Base-by-base conservation (phyloP, 2,113 vertebrate genomes). In the Cebus imitator region DNA sequence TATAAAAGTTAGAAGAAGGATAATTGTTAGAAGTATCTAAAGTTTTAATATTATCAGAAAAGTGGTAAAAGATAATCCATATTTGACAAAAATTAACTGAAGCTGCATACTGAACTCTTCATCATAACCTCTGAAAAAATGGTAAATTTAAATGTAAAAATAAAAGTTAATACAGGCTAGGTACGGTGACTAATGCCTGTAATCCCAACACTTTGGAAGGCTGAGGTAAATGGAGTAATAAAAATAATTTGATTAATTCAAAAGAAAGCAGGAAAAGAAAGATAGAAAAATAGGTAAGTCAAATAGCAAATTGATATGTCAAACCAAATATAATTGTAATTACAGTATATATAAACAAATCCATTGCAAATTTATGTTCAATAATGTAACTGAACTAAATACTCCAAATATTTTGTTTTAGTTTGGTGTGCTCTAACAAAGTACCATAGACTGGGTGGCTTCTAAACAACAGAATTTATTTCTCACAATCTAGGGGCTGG, bases 1-100 rank as follows among this genome's bases (percentile, higher is more conserved):
- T 43, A 4, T 13, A 50, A 18, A 61, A 9, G 21, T 70, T 82
- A 82, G 85, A 25, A 87, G 35, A 30, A 4, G 30, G 10, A 61
- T 37, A 90, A 78, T 12, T 78, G 37, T 92, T 83, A 84, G 12
- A 64, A 78, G 37, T 64, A 81, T 7, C 73, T 87, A 13, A 92
- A 78, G 7, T 83, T 93, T 79, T 93, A 79, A n/a, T 48, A 37
- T 64, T 83, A 76, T 35, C 45, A 93, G n/a, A 45, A 95, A 90
- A 95, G 43, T 58, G 40, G 27, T 61, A 45, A 64, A 81, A n/a
- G 6, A n/a, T 86, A 87, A 94, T 87, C 52, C 2, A 52, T 72
- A 90, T 58, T 40, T 82, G 20, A 84, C 20, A 61, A 37, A 23
- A 70, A 43, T 16, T 45, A 76, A 72, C 91, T 23, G 50, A 32